Percentiles rank a stretch among this genome's conserved stretches.
Conservation (phyloP, 2,797 vertebrate genomes). For the Synanceia verrucosa region DNA sequence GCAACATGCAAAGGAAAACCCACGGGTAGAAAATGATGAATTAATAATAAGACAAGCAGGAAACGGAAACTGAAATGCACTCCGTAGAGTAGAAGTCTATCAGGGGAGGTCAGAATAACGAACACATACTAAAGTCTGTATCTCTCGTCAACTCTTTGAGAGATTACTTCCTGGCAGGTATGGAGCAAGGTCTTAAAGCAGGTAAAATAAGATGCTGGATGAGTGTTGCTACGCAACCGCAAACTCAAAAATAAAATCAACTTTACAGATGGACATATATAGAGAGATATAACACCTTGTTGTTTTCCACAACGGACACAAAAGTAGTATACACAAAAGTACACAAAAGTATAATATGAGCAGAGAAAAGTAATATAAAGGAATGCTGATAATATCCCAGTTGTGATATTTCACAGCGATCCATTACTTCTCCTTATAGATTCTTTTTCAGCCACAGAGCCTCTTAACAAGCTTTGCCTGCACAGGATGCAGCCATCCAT, state of each 20-base stretch:
- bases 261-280: background rate
- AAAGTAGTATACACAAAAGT: no score
- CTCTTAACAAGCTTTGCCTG: constrained; percentile 18
- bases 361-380: background rate
- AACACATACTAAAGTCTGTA: constrained; percentile 5
- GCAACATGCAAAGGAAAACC: background rate
- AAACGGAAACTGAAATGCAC: background rate
- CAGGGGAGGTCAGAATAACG: background rate
- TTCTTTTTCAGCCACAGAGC: constrained; percentile 22
- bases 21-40: background rate
- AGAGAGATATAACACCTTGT: background rate
- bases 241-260: background rate
- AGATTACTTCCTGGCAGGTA: constrained; percentile 15
- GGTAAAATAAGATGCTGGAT: background rate
- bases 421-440: constrained; percentile 19
- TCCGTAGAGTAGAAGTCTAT: background rate
- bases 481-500: constrained; percentile 4
- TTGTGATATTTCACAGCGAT: constrained; percentile 5
- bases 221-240: constrained; percentile 14
- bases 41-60: background rate
- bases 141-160: background rate
- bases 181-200: background rate
- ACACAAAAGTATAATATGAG: background rate
- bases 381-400: background rate
- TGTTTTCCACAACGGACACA: background rate